These are phyloP conservation scores for Sceloporus tristichus DNA, from an alignment of 2,113 vertebrate genomes.

Conservation along the genomic window DNA sequence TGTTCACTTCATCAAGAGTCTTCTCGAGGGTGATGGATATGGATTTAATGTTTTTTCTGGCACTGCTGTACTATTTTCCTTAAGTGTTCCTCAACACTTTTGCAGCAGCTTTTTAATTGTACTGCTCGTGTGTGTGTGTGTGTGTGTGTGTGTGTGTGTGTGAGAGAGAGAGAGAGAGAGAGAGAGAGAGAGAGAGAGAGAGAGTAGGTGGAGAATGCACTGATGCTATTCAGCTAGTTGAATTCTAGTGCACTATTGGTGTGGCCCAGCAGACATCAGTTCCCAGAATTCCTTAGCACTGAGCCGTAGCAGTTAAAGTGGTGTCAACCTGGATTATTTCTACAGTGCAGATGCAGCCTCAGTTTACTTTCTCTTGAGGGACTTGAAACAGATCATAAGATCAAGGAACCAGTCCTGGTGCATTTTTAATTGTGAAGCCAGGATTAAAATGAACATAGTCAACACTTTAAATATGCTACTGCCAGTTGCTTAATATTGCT, in stretches of 20 bases:
- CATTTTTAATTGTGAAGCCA: neutral
- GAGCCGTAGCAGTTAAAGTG: no score
- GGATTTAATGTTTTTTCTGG: conserved; percentile 11
- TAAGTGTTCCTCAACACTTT: neutral
- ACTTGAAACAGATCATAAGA: neutral
- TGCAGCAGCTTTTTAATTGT: neutral
- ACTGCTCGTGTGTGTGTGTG: neutral
- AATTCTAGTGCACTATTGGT: neutral
- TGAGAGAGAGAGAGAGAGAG: no score
- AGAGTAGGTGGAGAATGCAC: neutral
- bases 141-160: no score
- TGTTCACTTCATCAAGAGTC: conserved; percentile 6
- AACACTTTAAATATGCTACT: neutral
- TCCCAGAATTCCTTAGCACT: no score
- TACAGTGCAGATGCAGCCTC: no score
- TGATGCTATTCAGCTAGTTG: neutral
- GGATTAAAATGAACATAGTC: neutral
- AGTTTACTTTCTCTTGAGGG: neutral
- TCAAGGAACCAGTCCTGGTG: neutral
- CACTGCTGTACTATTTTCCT: neutral
- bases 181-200: no score
- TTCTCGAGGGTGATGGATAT: conserved; percentile 5
- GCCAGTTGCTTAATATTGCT: neutral
- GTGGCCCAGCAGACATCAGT: neutral
- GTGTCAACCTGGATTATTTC: no score